A percentile compares a stretch with the other conserved stretches of the same genome.
phyloP scores from a whole-genome alignment of 2,797 vertebrate species.

The Fistularia tabacaria region DNA sequence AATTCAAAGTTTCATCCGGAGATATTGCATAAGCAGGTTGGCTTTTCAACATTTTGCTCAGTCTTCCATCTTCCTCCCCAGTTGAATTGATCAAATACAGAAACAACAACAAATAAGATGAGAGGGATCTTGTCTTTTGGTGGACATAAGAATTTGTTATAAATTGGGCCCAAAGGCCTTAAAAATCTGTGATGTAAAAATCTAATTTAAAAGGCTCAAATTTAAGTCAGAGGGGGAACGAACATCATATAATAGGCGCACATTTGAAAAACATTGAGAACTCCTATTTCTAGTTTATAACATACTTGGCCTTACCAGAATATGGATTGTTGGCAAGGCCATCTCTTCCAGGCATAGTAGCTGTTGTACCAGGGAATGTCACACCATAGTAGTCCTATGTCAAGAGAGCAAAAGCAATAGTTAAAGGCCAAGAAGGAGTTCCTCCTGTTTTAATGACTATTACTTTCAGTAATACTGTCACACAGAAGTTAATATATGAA shows the following conservation, averaged over 20 bases:
- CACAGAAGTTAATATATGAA: not conserved
- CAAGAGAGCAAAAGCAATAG: not conserved
- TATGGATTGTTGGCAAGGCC: slow-evolving; percentile 89
- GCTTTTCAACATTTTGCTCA: no score
- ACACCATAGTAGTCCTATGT: slow-evolving; percentile 95
- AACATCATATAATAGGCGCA: not conserved
- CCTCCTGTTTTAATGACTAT: not conserved
- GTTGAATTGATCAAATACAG: no score
- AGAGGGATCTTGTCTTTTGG: no score
- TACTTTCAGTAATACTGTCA: not conserved
- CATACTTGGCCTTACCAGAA: slow-evolving; percentile 77
- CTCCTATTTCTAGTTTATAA: not conserved
- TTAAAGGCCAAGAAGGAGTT: not conserved
- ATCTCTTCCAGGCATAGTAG: slow-evolving; percentile 89
- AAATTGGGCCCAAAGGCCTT: no score
- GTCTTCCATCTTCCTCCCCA: no score
- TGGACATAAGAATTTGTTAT: no score
- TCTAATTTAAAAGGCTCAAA: no score
- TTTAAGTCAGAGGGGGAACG: no score
- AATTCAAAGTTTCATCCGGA: no score
- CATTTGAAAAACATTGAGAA: not conserved
- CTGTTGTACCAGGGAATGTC: slow-evolving; percentile 88
- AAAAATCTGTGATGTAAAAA: no score
- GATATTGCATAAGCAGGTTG: no score
- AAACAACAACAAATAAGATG: no score